Evolutionary conservation across 2,113 vertebrate species (phyloP).

Genomic region (Sminthopsis crassicaudata): DNA sequence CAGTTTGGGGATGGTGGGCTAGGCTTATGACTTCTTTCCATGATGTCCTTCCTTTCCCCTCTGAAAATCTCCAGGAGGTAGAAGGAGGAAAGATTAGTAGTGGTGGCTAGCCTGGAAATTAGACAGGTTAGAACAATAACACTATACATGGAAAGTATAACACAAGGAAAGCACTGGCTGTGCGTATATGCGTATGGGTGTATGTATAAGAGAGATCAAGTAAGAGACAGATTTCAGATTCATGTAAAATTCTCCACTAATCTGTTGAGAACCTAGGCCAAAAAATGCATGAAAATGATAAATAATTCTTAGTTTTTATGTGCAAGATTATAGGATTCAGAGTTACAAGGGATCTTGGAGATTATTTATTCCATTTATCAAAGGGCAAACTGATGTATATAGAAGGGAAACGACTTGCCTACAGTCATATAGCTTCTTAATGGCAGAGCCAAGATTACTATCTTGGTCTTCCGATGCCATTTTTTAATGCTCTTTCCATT

Average conservation of each 20-base stretch:
- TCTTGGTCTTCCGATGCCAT: slow-evolving; percentile 16
- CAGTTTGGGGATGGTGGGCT: not conserved
- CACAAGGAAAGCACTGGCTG: no score
- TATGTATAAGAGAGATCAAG: no score
- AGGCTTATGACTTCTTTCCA: not conserved
- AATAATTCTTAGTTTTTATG: not conserved
- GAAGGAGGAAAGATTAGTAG: not conserved
- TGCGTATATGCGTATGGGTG: no score
- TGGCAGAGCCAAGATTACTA: slow-evolving; percentile 41
- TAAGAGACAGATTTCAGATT: not conserved
- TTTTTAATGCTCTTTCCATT: slow-evolving; percentile 36
- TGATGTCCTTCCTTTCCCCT: not conserved
- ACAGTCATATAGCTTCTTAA: not conserved
- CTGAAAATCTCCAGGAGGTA: not conserved
- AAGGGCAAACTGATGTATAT: not conserved
- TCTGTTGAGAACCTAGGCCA: not conserved
- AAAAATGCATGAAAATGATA: not conserved
- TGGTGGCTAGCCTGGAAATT: not conserved
- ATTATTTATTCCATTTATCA: not conserved
- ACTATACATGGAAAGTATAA: no score
- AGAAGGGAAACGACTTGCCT: slow-evolving; percentile 7
- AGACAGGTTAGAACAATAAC: not conserved
- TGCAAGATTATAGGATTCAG: slow-evolving; percentile 28
- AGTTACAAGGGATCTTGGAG: slow-evolving; percentile 29
- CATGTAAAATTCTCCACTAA: not conserved